Percentiles rank a stretch among this genome's conserved stretches.
Evolutionary conservation across 2,113 vertebrate genomes (phyloP).

Genomic region (Copsychus sechellarum): DNA sequence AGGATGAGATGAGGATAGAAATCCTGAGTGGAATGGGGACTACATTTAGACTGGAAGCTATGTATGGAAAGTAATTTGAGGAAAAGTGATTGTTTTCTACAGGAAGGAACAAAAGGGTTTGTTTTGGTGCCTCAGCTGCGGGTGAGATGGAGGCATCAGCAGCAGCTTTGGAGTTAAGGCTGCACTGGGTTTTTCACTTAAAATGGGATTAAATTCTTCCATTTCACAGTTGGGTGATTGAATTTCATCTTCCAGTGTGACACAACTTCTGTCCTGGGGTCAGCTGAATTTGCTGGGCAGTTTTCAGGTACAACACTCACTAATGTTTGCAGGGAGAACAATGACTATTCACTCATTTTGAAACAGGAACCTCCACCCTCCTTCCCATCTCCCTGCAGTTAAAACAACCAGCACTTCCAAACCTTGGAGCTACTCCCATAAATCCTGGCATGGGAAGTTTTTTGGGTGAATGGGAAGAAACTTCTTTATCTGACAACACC

Average conservation of each 20-base stretch:
- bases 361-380: background rate
- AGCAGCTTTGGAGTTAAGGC: background rate
- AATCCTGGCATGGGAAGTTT: background rate
- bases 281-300: background rate
- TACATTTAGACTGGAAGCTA: background rate
- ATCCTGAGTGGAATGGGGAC: background rate
- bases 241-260: background rate
- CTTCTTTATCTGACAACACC: background rate
- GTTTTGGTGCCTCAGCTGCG: background rate
- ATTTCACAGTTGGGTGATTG: conserved; percentile 5
- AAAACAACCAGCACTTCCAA: background rate
- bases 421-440: background rate
- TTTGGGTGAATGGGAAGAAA: background rate
- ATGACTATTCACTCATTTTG: background rate
- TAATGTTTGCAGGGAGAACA: background rate
- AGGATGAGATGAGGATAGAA: background rate
- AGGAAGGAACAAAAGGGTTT: background rate
- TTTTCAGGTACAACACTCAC: background rate
- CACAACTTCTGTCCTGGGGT: background rate
- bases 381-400: background rate
- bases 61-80: background rate
- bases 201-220: background rate
- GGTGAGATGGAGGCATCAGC: background rate
- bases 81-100: background rate
- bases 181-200: background rate